Conservation (phyloP, 2,797 vertebrate genomes). For the Pogoniulus pusillus region DNA sequence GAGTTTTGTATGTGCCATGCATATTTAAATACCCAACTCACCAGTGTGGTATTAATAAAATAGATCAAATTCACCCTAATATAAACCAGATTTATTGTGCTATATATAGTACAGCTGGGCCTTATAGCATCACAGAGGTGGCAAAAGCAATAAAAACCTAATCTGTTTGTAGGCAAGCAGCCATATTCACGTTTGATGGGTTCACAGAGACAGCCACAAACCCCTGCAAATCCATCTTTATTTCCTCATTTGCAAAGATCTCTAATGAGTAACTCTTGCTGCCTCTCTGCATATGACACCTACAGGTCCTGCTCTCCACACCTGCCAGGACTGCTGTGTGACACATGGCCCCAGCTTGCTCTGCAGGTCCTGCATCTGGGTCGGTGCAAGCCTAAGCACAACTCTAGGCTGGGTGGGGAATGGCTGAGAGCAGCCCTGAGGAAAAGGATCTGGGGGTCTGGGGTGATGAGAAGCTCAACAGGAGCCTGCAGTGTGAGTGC, state of each 20-base stretch:
- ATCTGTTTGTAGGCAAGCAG: slow-evolving; percentile 34
- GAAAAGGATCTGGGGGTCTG: too few species aligned
- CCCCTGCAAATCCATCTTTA: background rate
- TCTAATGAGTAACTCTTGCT: background rate
- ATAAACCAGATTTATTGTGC: slow-evolving; percentile 54
- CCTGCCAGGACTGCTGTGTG: fast-evolving
- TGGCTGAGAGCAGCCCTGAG: too few species aligned
- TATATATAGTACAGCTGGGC: slow-evolving; percentile 23
- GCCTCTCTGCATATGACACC: background rate
- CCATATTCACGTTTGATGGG: slow-evolving; percentile 18
- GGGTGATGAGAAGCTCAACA: too few species aligned
- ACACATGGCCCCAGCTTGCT: fast-evolving
- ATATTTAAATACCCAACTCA: background rate
- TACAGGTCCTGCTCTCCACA: background rate
- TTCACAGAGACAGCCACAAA: background rate
- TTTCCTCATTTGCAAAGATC: background rate
- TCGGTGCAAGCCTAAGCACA: too few species aligned
- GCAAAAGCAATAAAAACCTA: slow-evolving; percentile 33
- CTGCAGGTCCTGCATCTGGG: too few species aligned
- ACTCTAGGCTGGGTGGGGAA: too few species aligned
- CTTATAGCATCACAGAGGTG: slow-evolving; percentile 36
- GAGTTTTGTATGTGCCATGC: background rate
- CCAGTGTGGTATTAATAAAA: slow-evolving; percentile 7
- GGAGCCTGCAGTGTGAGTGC: too few species aligned
- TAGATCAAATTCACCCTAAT: background rate